phyloP scores from a whole-genome alignment of 2,888 invertebrate genomes.

The Panzeria rudis region DNA sequence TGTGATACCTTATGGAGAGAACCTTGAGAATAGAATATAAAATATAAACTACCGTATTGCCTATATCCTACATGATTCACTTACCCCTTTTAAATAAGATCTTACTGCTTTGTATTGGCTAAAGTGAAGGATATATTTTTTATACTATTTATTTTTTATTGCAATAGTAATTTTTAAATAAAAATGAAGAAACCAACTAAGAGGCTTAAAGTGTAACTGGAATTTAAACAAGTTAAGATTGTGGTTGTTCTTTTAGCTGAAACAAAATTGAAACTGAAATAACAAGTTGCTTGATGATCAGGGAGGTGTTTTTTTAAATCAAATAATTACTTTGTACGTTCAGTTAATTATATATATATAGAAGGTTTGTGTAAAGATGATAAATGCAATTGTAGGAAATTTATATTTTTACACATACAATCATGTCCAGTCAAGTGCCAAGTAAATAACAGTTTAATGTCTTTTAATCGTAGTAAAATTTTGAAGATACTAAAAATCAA shows the following conservation, averaged over 20 bases:
- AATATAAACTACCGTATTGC: neutral
- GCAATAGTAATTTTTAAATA: neutral
- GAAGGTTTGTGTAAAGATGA: constrained; percentile 33
- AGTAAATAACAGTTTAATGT: constrained; percentile 45
- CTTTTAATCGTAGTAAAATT: neutral
- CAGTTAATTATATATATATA: neutral
- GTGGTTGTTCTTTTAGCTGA: constrained; percentile 18
- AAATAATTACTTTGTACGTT: constrained; percentile 12
- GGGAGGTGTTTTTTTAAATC: constrained; percentile 18
- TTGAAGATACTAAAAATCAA: neutral
- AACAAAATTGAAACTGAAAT: constrained; percentile 39
- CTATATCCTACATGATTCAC: neutral
- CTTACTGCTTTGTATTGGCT: neutral
- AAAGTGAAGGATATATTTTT: neutral
- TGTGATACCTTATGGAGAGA: neutral
- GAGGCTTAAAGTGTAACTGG: constrained; percentile 27
- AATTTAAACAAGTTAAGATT: constrained; percentile 5
- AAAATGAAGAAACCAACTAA: constrained; percentile 15
- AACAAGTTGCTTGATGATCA: constrained; percentile 39
- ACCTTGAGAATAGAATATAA: constrained; percentile 2
- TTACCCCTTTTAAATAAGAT: neutral
- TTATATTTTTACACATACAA: neutral
- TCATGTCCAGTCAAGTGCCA: constrained; percentile 9
- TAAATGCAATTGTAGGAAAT: constrained; percentile 32
- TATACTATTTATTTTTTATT: neutral